phyloP scores from a whole-genome alignment of 2,113 vertebrate genomes.

The Picathartes gymnocephalus region DNA sequence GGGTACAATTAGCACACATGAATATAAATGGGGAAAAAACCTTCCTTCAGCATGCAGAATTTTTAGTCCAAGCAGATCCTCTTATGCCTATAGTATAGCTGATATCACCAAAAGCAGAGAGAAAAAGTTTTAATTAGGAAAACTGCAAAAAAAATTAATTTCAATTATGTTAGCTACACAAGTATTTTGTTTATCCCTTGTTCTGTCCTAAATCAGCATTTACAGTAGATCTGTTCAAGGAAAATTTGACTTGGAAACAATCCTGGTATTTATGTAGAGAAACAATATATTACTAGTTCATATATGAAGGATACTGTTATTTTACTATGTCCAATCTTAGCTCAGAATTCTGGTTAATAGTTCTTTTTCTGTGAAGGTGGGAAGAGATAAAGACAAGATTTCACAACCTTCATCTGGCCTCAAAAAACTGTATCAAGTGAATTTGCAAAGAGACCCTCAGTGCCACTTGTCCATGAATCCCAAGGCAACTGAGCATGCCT shows the following conservation, averaged over 20 bases:
- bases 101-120: background rate
- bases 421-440: conserved; percentile 63
- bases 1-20: background rate
- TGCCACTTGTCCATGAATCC: conserved; percentile 81
- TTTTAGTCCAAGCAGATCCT: background rate
- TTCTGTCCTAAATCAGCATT: background rate
- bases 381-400: conserved; percentile 75
- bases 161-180: background rate
- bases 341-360: background rate
- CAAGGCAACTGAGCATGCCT: conserved; percentile 69
- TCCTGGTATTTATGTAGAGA: background rate
- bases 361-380: conserved; percentile 70
- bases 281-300: background rate
- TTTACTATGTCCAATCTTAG: background rate
- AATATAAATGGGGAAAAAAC: background rate
- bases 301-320: background rate
- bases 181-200: background rate
- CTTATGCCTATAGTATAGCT: background rate
- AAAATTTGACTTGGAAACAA: background rate
- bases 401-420: conserved; percentile 64
- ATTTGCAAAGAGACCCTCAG: conserved; percentile 49
- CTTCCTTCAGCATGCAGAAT: background rate
- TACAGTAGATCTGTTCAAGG: background rate
- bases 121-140: background rate
- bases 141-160: background rate